Base-by-base conservation (phyloP, 2,113 vertebrate genomes). In the Motacilla tschutschensis region DNA sequence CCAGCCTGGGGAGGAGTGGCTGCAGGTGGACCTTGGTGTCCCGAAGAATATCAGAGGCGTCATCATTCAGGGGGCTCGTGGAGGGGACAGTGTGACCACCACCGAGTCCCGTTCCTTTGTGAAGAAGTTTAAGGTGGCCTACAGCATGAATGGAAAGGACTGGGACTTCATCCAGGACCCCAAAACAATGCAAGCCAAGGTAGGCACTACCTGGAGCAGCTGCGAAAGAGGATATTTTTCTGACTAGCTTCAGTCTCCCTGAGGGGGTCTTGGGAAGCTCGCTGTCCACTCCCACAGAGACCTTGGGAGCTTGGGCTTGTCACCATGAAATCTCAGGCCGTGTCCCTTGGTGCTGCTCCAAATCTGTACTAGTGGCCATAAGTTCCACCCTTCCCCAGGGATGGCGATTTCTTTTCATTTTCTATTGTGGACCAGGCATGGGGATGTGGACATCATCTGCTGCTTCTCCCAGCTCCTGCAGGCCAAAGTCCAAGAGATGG, bases 1-100 rank as follows among this genome's bases (percentile, higher is more conserved):
- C 14, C 97, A 98, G 83, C 98, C 98, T 1, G 98, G 98, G 12
- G 98, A 99, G 65, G 99, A 99, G 88, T 99, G 99, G 99, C 96
- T 99, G 26, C 99, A 99, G 93, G 98, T 98, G 76, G 99, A 99
- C 92, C 97, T 99, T 22, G 98, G 98, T 0, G 14, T 95, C 40
- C 97, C 98, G 0, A 99, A 99, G 97, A 98, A 95, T 1, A 96
- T 99, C 82, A 98, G 96, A 50, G 99, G 99, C 0, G 88, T 99
- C 80, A 99, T 99, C 93, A 98, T 99, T 62, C 99, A 99, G 95
- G 99, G 99, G 33, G 99, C 98, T 48, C 97, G 99, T 0, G 98
- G 98, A 51, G 98, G 98, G 51, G 99, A 99, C 84, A 98, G 98
- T 59, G 97, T 98, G 95, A 98, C 96, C 35, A 97, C 96, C 0